Evolutionary conservation across 2,113 vertebrate genomes (phyloP), one percentile per base, ranked within the genome.

Genomic region (Equus przewalskii): DNA sequence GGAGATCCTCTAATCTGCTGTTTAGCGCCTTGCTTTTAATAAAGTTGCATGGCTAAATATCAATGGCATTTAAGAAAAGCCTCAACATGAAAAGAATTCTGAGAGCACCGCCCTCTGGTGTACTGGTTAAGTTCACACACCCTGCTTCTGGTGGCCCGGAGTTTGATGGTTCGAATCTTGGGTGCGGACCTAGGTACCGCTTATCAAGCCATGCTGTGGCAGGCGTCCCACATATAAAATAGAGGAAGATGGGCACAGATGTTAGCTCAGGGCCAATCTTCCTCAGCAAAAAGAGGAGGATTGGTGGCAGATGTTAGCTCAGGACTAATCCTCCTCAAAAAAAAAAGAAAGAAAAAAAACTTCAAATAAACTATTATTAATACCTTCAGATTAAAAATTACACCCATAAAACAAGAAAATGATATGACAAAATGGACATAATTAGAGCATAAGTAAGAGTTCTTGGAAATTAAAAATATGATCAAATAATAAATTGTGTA

Each of bases 31-130:
- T 84, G n/a, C n/a, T 96, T 94, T 69, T 69, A 95, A 56, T 8
- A 76, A 96, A 33, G 44, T 0, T 83, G 33, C 18, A 87, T 1
- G 91, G 60, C n/a, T 46, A 78, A 78, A 65, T 49, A 54, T 36
- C 46, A 83, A 12, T 5, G 33, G 30, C 54, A 95, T 67, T 65
- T 60, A 88, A 49, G 41, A 75, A 90, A 76, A 78, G 33, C 30
- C 76, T 88, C 69, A 88, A 62, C 10, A 79, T 73, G 76, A 64
- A 92, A 96, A 89, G 67, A 92, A 75, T 44, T 49, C n/a, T 58
- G 46, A 70, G 41, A 84, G 85, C 24, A 94, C 1, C 36, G 36
- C 36, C 36, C 36, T 41, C 36, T 41, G 36, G 36, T 41, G 36
- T 41, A 41, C 36, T 41, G 36, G 36, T 41, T 41, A 41, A 41